Evolutionary conservation across 2,888 invertebrate species (phyloP).

Genomic region (Mystacides longicornis): DNA sequence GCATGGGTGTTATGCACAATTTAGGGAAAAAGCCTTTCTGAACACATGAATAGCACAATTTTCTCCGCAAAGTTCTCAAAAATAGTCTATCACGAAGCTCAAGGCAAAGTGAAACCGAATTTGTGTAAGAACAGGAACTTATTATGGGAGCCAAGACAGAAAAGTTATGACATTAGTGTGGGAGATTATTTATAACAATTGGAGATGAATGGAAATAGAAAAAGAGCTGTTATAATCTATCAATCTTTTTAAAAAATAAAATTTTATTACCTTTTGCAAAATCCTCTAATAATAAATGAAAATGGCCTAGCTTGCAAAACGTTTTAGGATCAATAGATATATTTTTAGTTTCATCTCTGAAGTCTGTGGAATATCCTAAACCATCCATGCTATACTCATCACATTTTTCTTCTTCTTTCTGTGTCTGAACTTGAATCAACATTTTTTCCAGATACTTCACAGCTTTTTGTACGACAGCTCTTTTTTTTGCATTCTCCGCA

Average conservation of each 20-base stretch:
- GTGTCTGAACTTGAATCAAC: constrained; percentile 66
- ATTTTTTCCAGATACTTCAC: constrained; percentile 80
- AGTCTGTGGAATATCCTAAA: constrained; percentile 16
- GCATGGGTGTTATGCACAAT: too few relatives aligned
- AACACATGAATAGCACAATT: too few relatives aligned
- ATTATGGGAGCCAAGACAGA: too few relatives aligned
- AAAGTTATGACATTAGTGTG: too few relatives aligned
- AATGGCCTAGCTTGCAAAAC: constrained; percentile 92
- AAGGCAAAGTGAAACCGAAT: too few relatives aligned
- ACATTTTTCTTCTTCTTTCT: constrained; percentile 34
- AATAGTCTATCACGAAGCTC: too few relatives aligned
- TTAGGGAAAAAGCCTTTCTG: too few relatives aligned
- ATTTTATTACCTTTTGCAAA: constrained; percentile 79
- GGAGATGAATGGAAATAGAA: too few relatives aligned
- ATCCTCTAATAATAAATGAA: constrained; percentile 87
- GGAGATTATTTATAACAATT: too few relatives aligned
- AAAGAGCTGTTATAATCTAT: too few relatives aligned
- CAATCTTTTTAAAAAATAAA: background rate
- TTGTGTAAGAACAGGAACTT: too few relatives aligned
- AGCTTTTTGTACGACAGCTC: constrained; percentile 75
- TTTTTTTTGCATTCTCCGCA: constrained; percentile 73
- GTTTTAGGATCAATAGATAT: constrained; percentile 83
- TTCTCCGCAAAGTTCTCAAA: too few relatives aligned
- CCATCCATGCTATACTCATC: constrained; percentile 24
- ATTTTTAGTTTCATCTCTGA: constrained; percentile 44